Evolutionary conservation across 2,888 invertebrate species (phyloP).

Genomic region (Lithophane ornitopus): DNA sequence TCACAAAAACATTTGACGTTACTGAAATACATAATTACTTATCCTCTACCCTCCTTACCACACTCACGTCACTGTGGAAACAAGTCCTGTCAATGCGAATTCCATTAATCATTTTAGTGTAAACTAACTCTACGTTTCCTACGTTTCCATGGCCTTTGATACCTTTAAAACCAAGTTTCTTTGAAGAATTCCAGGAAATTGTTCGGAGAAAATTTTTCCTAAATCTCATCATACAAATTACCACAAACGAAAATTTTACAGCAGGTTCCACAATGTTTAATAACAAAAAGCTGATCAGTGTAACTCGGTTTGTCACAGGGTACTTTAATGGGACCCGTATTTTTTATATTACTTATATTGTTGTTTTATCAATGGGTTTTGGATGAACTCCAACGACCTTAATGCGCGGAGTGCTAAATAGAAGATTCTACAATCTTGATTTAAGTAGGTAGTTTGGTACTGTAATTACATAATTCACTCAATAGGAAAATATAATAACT

Average conservation of each 20-base stretch:
- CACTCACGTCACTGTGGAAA: background rate
- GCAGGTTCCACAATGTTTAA: background rate
- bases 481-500: too few relatives aligned
- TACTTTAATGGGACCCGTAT: background rate
- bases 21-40: background rate
- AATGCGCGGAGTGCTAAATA: background rate
- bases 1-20: background rate
- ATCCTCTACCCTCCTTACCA: background rate
- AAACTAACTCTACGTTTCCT: too few relatives aligned
- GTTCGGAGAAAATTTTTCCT: background rate
- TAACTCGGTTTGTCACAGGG: slow-evolving; percentile 1
- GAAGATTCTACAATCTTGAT: background rate
- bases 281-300: background rate
- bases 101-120: too few relatives aligned
- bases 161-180: too few relatives aligned
- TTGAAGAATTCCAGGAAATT: background rate
- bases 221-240: background rate
- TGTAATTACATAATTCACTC: background rate
- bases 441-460: background rate
- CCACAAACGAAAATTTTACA: too few relatives aligned
- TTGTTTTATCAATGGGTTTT: background rate
- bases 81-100: background rate
- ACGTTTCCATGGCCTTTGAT: too few relatives aligned
- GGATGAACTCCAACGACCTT: background rate
- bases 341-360: too few relatives aligned